Base-by-base conservation (phyloP, 2,888 invertebrate genomes). In the Epirrita christyi region DNA sequence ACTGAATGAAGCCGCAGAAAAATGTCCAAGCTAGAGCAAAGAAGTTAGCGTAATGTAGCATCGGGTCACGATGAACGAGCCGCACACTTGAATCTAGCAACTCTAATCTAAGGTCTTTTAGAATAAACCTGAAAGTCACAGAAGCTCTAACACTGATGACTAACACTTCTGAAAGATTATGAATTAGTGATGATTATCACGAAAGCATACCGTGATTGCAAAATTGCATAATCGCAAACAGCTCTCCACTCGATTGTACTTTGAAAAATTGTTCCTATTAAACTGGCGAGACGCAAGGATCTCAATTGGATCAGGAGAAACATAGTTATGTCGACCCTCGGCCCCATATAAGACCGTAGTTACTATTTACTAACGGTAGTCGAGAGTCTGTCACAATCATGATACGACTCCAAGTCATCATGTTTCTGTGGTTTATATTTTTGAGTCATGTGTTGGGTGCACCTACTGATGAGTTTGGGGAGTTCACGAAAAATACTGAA, bases 221-320 rank as follows among this genome's bases (percentile, higher is more conserved):
- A 51, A 45, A 51, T 44, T 56, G 41, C 50, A 50, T 36, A 37
- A 29, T 27, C 10, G 14, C 48, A 47, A 57, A 65, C 47, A 61
- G 47, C 64, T 72, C 44, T 79, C 75, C 59, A 32, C 57, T 53
- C 61, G 78, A 81, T 59, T 80, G 84, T 88, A 88, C 86, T 55
- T 55, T 64, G 76, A 75, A 78, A 59, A 77, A 83, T 83, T 80
- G 80, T 80, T 71, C 75, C 79, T 64, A 81, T 80, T 86, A 82
- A 78, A 74, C 70, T 71, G 77, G n/a, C 46, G 38, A 78, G 27
- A 50, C 79, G 81, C 76, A 78, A 81, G 79, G 78, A 80, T 75
- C 81, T 83, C 88, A 88, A 89, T 88, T 88, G 89, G 78, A 68
- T 72, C 75, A 75, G 75, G 78, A 83, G 85, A 83, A 86, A 83